Base-by-base conservation (phyloP, 2,113 vertebrate species). In the Hydropotes inermis region DNA sequence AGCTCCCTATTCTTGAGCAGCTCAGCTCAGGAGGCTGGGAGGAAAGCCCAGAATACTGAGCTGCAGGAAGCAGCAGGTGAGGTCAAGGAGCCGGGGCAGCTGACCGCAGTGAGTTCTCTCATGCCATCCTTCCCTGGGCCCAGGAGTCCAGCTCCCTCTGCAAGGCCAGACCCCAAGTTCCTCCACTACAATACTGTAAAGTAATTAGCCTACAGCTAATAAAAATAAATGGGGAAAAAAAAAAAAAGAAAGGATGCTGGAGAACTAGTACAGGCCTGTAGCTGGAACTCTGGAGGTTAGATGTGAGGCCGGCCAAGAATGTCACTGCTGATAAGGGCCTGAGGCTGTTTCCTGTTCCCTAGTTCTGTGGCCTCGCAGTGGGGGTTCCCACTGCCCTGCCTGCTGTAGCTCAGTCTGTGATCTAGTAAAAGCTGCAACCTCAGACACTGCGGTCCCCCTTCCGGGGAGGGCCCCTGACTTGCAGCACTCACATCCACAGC, bases 371-470 rank as follows among this genome's bases (percentile, higher is more conserved):
- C 43, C 67, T 81, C 7, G 54, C 23, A 27, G 16, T 1, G 7
- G 28, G 58, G 61, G 5, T 81, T 84, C 47, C 67, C 43, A 13
- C 28, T 3, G 55, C 76, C 76, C 6, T 10, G 21, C 15, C 4
- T 25, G 30, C 60, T 61, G 16, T 52, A 33, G 47, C 45, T 54
- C 16, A 27, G 67, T 11, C 47, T 45, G 23, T 57, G 1, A 11
- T 25, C 70, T 30, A 45, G 47, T 36, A 33, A 23, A 78, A 92
- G 54, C 57, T 52, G 17, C 23, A 39, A 9, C n/a, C 7, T 78
- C 52, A n/a, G 43, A 70, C 67, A 13, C n/a, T 70, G 67, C 0
- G 0, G 13, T 33, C 33, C 12, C 33, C 27, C 5, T n/a, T 33
- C 93, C 3, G 0, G 30, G 16, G 50, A 55, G 39, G 7, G 21